Percentiles rank a stretch among this genome's conserved stretches.
Conservation (phyloP, 2,888 invertebrate genomes). For the Xestia ashworthii region DNA sequence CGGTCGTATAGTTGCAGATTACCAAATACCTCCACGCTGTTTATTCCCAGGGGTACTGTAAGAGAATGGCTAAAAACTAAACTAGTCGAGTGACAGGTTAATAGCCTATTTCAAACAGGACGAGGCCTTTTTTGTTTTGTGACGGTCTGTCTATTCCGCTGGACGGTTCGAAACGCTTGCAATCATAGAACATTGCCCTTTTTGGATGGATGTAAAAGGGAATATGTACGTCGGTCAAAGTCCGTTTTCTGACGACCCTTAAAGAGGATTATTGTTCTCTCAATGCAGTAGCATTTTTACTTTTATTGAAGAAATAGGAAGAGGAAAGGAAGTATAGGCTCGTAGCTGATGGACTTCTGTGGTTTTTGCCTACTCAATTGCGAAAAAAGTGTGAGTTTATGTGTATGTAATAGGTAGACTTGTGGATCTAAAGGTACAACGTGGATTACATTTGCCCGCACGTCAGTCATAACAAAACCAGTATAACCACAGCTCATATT, state of each 20-base stretch:
- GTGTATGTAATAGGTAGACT: not conserved
- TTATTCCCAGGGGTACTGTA: constrained; percentile 5
- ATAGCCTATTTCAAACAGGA: constrained; percentile 20
- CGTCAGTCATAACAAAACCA: not conserved
- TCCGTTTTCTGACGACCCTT: not conserved
- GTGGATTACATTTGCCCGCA: not conserved
- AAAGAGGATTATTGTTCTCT: not conserved
- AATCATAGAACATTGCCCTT: not conserved
- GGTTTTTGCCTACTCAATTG: not conserved
- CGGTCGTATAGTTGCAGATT: constrained; percentile 6
- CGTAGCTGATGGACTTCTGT: not conserved
- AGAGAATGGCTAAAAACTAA: constrained; percentile 11
- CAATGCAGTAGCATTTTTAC: not conserved
- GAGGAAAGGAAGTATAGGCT: not conserved
- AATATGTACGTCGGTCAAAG: not conserved
- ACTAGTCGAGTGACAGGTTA: constrained; percentile 14
- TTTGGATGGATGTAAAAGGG: not conserved
- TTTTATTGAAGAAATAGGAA: not conserved
- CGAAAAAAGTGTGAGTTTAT: not conserved
- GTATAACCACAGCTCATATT: not conserved
- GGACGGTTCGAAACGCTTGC: not conserved
- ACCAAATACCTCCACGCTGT: constrained; percentile 4
- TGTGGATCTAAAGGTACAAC: not conserved
- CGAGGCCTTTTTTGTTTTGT: constrained; percentile 1
- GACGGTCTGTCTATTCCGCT: not conserved